Conservation (phyloP, 2,888 invertebrate genomes). For the Arge pagana region DNA sequence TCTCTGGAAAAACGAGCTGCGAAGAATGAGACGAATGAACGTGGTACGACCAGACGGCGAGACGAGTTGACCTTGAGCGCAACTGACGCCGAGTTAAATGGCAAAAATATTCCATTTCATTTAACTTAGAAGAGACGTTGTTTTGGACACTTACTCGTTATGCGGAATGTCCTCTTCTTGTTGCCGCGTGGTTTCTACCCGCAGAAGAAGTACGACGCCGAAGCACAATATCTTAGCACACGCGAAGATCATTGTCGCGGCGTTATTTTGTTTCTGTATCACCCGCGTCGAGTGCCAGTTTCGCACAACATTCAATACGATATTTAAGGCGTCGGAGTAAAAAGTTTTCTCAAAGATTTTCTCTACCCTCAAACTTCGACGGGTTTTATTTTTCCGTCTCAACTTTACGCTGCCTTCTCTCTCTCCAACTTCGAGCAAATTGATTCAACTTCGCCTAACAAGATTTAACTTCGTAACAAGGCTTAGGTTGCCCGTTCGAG, state of each 20-base stretch:
- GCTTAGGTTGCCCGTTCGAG: too few relatives aligned
- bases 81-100: not conserved
- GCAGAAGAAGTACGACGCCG: constrained; percentile 50
- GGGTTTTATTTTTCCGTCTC: constrained; percentile 2
- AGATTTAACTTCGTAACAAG: too few relatives aligned
- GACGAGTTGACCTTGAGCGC: not conserved
- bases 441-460: too few relatives aligned
- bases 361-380: not conserved
- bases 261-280: not conserved
- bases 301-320: too few relatives aligned
- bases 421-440: too few relatives aligned
- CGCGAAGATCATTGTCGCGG: constrained; percentile 35
- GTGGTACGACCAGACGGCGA: not conserved
- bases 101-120: constrained; percentile 2
- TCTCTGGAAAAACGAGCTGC: constrained; percentile 24
- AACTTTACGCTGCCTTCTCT: not conserved
- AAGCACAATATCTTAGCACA: constrained; percentile 37
- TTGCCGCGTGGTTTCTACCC: constrained; percentile 65
- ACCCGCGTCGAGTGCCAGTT: too few relatives aligned
- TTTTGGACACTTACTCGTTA: constrained; percentile 85
- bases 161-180: constrained; percentile 90
- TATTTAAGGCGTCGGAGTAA: constrained; percentile 28
- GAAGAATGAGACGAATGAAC: constrained; percentile 2
- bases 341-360: constrained; percentile 14
- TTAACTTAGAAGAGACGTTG: too few relatives aligned